A percentile compares a stretch with the other conserved stretches of the same genome.
Evolutionary conservation across 1,140 invertebrate genomes (phyloP).

Genomic region (Cydia fagiglandana): DNA sequence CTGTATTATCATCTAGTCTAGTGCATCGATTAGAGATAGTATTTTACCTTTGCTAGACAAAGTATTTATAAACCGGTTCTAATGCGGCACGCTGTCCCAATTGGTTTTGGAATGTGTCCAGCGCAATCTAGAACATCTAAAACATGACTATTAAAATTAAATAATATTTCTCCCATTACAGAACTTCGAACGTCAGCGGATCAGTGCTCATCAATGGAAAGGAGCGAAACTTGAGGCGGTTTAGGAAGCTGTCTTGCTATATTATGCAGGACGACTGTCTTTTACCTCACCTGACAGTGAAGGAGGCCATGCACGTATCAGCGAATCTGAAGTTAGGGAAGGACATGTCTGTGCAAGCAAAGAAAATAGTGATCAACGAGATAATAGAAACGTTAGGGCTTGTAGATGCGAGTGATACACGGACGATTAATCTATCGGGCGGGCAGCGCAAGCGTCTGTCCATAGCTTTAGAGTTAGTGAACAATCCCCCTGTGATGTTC

Average conservation of each 20-base stretch:
- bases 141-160: slow-evolving; percentile 35
- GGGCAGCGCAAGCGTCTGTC: slow-evolving; percentile 96
- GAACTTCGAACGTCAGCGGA: slow-evolving; percentile 87
- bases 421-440: slow-evolving; percentile 90
- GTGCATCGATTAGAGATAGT: background rate
- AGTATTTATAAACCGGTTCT: slow-evolving; percentile 1
- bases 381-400: slow-evolving; percentile 89
- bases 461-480: slow-evolving; percentile 91
- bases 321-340: slow-evolving; percentile 95
- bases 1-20: background rate
- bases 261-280: slow-evolving; percentile 98
- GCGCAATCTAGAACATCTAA: slow-evolving; percentile 33
- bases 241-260: slow-evolving; percentile 96
- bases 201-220: slow-evolving; percentile 92
- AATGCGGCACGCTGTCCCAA: slow-evolving; percentile 15
- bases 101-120: slow-evolving; percentile 28
- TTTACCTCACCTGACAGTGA: slow-evolving; percentile 91
- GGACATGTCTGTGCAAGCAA: slow-evolving; percentile 85
- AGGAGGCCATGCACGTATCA: slow-evolving; percentile 93
- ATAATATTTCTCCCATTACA: slow-evolving; percentile 64
- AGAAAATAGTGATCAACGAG: slow-evolving; percentile 89
- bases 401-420: slow-evolving; percentile 87
- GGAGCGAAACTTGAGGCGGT: slow-evolving; percentile 90
- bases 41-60: slow-evolving; percentile 25
- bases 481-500: slow-evolving; percentile 97